These are phyloP conservation scores for Scleropages formosus DNA, from an alignment of 2,797 vertebrate species.

Conservation along the genomic window DNA sequence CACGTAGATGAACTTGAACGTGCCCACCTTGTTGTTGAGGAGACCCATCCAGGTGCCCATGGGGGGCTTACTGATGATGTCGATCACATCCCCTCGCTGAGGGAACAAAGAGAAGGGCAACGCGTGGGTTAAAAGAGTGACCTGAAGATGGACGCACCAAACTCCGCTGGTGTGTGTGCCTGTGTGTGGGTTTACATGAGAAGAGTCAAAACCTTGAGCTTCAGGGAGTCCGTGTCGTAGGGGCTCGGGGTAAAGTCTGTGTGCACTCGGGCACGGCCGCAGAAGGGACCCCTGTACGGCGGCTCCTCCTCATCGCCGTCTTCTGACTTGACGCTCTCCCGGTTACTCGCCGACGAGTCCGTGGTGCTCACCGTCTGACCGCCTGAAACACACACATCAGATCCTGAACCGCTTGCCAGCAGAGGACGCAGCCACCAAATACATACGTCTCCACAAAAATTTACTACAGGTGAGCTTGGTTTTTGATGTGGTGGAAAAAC, in stretches of 20 bases:
- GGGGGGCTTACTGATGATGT: constrained; percentile 97
- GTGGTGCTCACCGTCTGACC: constrained; percentile 98
- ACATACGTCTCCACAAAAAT: not conserved
- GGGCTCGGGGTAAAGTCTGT: constrained; percentile 97
- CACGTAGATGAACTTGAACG: constrained; percentile 99
- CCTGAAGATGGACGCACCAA: not conserved
- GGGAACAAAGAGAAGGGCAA: not conserved
- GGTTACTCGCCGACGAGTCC: constrained; percentile 95
- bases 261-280: constrained; percentile 90
- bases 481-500: too few relatives aligned
- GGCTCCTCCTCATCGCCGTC: constrained; percentile 96
- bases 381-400: constrained; percentile 62
- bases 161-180: not conserved
- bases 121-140: not conserved
- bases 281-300: constrained; percentile 93
- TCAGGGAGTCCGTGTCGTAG: constrained; percentile 94
- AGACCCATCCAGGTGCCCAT: constrained; percentile 99
- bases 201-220: constrained; percentile 81
- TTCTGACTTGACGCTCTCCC: constrained; percentile 97
- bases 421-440: not conserved
- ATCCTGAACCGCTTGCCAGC: not conserved
- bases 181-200: not conserved
- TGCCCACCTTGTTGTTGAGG: constrained; percentile 96
- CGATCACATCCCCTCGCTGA: constrained; percentile 94
- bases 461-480: not conserved